Conservation (phyloP, 2,797 vertebrate genomes). For the Eulemur albifrons region DNA sequence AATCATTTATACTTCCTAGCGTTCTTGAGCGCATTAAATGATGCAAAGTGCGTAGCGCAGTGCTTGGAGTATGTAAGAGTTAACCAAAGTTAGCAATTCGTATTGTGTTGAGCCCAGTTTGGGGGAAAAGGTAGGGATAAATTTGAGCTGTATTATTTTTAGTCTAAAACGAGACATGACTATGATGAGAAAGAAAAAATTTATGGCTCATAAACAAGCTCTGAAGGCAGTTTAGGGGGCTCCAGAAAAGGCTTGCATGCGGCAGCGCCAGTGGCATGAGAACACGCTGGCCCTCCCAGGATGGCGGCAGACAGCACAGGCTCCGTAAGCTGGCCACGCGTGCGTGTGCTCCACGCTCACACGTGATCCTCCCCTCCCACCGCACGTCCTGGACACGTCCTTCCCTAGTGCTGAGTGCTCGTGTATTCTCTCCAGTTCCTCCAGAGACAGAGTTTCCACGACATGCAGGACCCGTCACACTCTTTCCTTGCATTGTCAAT, state of each 20-base stretch:
- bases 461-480: background rate
- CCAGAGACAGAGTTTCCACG: background rate
- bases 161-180: background rate
- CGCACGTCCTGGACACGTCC: too few species aligned
- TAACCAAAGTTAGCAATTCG: background rate
- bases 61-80: background rate
- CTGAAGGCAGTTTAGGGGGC: background rate
- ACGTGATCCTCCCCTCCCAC: background rate
- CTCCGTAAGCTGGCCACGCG: accelerated
- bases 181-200: background rate
- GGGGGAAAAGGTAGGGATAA: background rate
- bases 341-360: too few species aligned
- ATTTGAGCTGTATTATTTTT: background rate
- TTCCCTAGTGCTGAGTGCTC: background rate
- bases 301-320: accelerated
- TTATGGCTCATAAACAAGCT: background rate
- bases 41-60: background rate
- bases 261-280: background rate
- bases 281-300: background rate
- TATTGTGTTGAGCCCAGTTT: background rate
- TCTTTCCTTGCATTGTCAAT: background rate
- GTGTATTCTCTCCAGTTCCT: background rate
- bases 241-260: accelerated
- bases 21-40: background rate
- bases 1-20: background rate